These are phyloP conservation scores for Synergus itoensis DNA, from an alignment of 2,888 invertebrate genomes.

Conservation along the genomic window DNA sequence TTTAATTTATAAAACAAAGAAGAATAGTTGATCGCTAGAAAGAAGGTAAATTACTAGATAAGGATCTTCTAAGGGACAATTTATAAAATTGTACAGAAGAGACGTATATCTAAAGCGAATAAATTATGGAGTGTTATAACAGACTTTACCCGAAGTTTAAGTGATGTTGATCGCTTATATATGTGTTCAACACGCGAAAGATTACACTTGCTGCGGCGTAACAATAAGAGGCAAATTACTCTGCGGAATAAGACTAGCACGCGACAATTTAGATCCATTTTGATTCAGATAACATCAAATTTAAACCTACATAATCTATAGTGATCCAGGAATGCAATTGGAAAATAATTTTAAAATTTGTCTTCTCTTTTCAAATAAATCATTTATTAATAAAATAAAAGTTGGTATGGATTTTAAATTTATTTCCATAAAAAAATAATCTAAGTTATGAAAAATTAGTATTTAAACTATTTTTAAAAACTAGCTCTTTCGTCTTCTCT, in stretches of 20 bases:
- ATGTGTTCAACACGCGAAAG: conserved; percentile 23
- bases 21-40: not conserved
- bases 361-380: not conserved
- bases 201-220: conserved; percentile 26
- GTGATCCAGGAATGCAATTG: not conserved
- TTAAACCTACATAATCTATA: not conserved
- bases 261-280: conserved; percentile 18
- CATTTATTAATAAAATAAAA: not conserved
- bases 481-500: conserved; percentile 38
- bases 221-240: conserved; percentile 29
- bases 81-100: not conserved
- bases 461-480: conserved; percentile 30
- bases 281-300: conserved; percentile 13
- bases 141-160: conserved; percentile 16
- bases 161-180: conserved; percentile 27
- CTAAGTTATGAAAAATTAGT: not conserved
- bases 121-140: conserved; percentile 23
- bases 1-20: not conserved
- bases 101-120: conserved; percentile 7
- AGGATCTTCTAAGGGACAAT: not conserved
- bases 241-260: conserved; percentile 18
- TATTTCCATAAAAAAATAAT: not conserved
- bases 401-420: not conserved
- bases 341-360: not conserved
- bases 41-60: not conserved